Percentiles rank a stretch among this genome's conserved stretches.
Evolutionary conservation across 2,113 vertebrate genomes (phyloP).

Genomic region (Procavia capensis): DNA sequence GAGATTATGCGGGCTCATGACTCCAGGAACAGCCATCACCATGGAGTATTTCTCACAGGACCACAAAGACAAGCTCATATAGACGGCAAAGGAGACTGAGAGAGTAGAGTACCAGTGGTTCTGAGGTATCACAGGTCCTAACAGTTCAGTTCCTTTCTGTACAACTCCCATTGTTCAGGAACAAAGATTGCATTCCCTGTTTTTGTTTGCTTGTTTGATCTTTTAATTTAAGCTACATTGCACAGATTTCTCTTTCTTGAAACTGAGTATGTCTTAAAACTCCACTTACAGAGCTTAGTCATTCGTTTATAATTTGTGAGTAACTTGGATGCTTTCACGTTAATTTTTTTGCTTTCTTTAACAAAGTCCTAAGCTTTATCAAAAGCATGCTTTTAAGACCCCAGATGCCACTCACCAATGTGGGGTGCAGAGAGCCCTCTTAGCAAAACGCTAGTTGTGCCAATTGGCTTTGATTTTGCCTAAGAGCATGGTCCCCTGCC

Average conservation of each 20-base stretch:
- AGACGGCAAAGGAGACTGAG: background rate
- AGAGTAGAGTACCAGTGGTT: background rate
- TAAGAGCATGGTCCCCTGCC: too few species aligned
- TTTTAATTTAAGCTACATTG: constrained; percentile 4
- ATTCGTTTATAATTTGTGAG: background rate
- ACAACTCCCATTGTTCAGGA: background rate
- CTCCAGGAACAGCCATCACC: background rate
- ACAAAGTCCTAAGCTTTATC: background rate
- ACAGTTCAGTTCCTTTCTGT: background rate
- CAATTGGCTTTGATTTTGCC: too few species aligned
- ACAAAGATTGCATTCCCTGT: background rate
- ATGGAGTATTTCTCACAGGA: background rate
- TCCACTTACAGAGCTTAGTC: background rate
- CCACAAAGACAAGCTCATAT: background rate
- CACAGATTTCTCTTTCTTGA: background rate
- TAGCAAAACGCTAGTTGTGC: too few species aligned
- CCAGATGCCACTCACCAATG: too few species aligned
- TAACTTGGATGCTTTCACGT: background rate
- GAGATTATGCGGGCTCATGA: background rate
- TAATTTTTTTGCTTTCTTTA: constrained; percentile 9
- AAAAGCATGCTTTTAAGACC: constrained; percentile 11
- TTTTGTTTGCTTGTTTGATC: background rate
- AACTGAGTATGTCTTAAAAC: background rate
- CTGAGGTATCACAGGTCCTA: rapidly evolving
- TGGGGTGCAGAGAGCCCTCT: too few species aligned